Evolutionary conservation across 2,888 invertebrate genomes (phyloP), one percentile per base, ranked within the genome.

Genomic region (Cybosia mesomella): DNA sequence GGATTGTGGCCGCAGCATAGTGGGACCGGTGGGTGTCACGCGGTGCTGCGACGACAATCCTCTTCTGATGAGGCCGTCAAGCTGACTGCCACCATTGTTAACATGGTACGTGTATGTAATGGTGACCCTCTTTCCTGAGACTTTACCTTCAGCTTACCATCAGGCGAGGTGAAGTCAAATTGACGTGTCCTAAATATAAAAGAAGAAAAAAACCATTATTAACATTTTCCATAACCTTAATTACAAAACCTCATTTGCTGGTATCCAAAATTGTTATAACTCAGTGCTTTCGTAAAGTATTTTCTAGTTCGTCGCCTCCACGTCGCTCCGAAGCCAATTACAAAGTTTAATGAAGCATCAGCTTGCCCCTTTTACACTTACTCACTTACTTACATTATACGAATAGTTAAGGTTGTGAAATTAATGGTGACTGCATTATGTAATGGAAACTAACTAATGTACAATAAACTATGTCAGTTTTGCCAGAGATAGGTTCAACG

Each of bases 281-380:
- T 74, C 70, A 64, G 72, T 68, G 66, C 73, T 64, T 65, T 68
- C 71, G 70, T 70, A 62, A 79, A 85, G 81, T 84, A 85, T 84
- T 85, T 85, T 83, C 84, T 79, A 83, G 80, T 75, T 76, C 72
- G 76, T 75, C 73, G 77, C 72, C 76, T 74, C 69, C 57, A 72
- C 72, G 70, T 74, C 72, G 76, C 80, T 75, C 66, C 75, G 74
- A 74, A 83, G 82, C 85, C 87, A 88, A 88, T 88, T 88, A 87
- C 81, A 85, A 87, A 88, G 86, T 88, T 87, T 84, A 87, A 88
- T 87, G 83, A 85, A 81, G 77, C 81, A 73, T 77, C 82, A 76
- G 70, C 64, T 77, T 72, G 75, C 72, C 78, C 77, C 73, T 75
- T 81, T 80, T 75, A 70, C 71, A 76, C 76, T 80, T 74, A 66